A percentile compares a stretch with the other conserved stretches of the same genome.
phyloP scores from a whole-genome alignment of 2,888 invertebrate genomes.

The Invenusta paracnida region DNA sequence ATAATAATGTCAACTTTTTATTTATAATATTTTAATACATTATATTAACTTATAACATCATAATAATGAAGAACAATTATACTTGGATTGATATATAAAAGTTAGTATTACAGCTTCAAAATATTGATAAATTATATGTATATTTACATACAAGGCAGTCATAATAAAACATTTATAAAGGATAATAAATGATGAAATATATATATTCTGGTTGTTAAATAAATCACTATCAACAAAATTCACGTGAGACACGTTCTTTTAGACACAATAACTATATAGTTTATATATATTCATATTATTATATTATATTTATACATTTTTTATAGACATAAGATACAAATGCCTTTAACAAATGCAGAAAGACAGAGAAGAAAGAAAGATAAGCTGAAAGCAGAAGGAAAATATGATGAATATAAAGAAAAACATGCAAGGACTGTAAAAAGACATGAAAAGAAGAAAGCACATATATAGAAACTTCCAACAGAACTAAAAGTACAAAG shows the following conservation, averaged over 20 bases:
- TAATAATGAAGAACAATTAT: conserved; percentile 10
- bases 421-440: not conserved
- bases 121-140: not conserved
- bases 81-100: conserved; percentile 10
- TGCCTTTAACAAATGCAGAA: too few relatives aligned
- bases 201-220: not conserved
- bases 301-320: too few relatives aligned
- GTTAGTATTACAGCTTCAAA: not conserved
- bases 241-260: too few relatives aligned
- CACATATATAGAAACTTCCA: not conserved
- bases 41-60: conserved; percentile 10
- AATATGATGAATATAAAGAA: not conserved
- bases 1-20: conserved; percentile 8
- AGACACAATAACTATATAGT: too few relatives aligned
- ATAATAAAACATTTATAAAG: not conserved
- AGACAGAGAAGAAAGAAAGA: too few relatives aligned
- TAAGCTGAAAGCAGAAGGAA: not conserved
- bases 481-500: not conserved
- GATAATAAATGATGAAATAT: not conserved
- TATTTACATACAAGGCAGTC: not conserved
- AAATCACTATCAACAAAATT: not conserved
- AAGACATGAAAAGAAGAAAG: not conserved
- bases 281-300: too few relatives aligned
- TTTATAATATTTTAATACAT: conserved; percentile 12
- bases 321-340: too few relatives aligned